These are phyloP conservation scores for Ceratosolen fusciceps DNA, from an alignment of 1,140 invertebrate species.

Conservation along the genomic window DNA sequence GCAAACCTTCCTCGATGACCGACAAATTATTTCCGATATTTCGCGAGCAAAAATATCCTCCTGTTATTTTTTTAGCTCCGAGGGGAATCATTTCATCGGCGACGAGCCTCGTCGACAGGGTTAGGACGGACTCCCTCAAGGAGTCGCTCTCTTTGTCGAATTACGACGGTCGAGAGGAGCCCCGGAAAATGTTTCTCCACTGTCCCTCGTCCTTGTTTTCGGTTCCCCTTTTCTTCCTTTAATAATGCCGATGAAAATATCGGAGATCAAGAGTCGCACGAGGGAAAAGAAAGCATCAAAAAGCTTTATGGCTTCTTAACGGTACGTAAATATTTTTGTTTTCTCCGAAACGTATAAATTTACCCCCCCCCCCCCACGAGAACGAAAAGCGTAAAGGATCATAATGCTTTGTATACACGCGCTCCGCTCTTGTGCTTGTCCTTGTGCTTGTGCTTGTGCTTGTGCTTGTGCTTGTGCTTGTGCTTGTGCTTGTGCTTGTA, in stretches of 20 bases:
- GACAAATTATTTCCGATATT: conserved; percentile 43
- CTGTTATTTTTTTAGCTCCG: conserved; percentile 16
- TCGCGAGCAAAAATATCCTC: conserved; percentile 13
- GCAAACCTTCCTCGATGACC: not conserved
- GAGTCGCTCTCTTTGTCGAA: not conserved
- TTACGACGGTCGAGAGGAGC: too few relatives aligned
- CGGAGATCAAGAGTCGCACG: not conserved
- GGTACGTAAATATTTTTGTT: too few relatives aligned
- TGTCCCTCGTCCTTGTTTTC: not conserved
- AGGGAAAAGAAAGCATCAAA: not conserved
- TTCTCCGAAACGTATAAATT: too few relatives aligned
- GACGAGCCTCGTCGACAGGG: not conserved
- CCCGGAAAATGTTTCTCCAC: not conserved
- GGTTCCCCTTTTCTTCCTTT: not conserved
- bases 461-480: too few relatives aligned
- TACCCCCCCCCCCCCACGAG: too few relatives aligned
- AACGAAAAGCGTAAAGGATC: too few relatives aligned
- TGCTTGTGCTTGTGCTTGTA: not conserved
- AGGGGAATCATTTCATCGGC: conserved; percentile 2
- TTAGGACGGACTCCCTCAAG: not conserved
- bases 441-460: too few relatives aligned
- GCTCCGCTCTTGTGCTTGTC: too few relatives aligned
- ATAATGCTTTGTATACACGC: too few relatives aligned
- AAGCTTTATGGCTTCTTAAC: too few relatives aligned
- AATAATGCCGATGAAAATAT: not conserved